Evolutionary conservation across 2,888 invertebrate species (phyloP).

Genomic region (Cantharis rufa): DNA sequence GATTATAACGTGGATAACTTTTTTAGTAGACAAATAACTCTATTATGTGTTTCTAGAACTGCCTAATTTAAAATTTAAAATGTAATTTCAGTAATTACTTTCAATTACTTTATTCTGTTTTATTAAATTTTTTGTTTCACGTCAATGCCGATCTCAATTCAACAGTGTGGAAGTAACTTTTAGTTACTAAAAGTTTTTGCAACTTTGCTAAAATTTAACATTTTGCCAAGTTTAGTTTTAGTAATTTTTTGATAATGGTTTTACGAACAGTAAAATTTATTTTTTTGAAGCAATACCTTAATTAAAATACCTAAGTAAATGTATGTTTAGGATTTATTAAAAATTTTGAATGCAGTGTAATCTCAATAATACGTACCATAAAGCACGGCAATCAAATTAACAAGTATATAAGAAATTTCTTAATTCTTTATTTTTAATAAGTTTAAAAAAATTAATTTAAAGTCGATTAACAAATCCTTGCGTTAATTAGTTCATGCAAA

Average conservation of each 20-base stretch:
- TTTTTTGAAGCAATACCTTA: not conserved
- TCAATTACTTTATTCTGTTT: not conserved
- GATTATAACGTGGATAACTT: not conserved
- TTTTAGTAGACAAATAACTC: not conserved
- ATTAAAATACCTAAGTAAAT: not conserved
- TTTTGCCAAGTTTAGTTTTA: not conserved
- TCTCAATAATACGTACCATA: not conserved
- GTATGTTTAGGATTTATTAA: not conserved
- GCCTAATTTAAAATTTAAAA: not conserved
- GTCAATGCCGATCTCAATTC: not conserved
- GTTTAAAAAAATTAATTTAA: too few relatives aligned
- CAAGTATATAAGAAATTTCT: too few relatives aligned
- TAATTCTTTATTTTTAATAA: too few relatives aligned
- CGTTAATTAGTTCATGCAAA: not conserved
- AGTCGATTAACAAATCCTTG: too few relatives aligned
- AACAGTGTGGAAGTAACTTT: not conserved
- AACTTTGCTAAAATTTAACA: not conserved
- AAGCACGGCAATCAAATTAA: too few relatives aligned
- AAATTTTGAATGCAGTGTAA: not conserved
- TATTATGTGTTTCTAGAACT: not conserved
- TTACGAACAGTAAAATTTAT: not conserved
- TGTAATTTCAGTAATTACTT: not conserved
- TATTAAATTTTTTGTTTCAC: not conserved
- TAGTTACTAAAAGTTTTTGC: not conserved
- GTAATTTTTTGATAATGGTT: not conserved